Base-by-base conservation (phyloP, 1,140 invertebrate species). In the Drosophila lacertosa region DNA sequence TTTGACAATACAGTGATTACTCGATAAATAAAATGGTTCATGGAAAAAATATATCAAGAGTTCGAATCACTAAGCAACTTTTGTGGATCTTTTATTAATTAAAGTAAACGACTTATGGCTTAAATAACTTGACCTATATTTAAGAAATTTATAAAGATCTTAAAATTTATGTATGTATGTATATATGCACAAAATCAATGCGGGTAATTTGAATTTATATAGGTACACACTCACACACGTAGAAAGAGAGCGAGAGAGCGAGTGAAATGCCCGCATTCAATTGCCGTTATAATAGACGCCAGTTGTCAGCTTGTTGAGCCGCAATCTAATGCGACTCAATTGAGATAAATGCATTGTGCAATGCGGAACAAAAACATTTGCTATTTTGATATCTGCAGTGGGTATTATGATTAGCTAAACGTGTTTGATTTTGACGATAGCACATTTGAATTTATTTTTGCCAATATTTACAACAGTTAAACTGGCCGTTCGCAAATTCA, bases 341-440 rank as follows among this genome's bases (percentile, higher is more conserved):
- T 68, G 47, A 62, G 22, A 11, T 53, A 47, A 68, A 62, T 60
- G 55, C 3, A 20, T 50, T 50, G 6, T 67, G 54, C 10, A 58
- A 22, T 22, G 18, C 26, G 16, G 11, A 47, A 33, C 20, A 42
- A 29, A 4, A 35, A 15, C 35, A 33, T 16, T 10, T 11, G 32
- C 20, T n/a, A 29, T 44, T 24, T 32, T 68, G 24, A 54, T 68
- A 62, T 53, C 58, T 20, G 2, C 3, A 9, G 16, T 33, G 15
- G 2, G 5, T 10, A 33, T 37, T 53, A 58, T n/a, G n/a, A n/a
- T 24, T 33, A 37, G 33, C 15, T 33, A 33, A 35, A 62, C 39
- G 20, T 68, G 16, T 62, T 32, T 51, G n/a, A 51, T 60, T 51
- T n/a, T 24, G 18, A 10, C 29, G 29, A 11, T 45, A 45, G 13